Base-by-base conservation (phyloP, 2,888 invertebrate genomes). In the Philopedon plagiatum region DNA sequence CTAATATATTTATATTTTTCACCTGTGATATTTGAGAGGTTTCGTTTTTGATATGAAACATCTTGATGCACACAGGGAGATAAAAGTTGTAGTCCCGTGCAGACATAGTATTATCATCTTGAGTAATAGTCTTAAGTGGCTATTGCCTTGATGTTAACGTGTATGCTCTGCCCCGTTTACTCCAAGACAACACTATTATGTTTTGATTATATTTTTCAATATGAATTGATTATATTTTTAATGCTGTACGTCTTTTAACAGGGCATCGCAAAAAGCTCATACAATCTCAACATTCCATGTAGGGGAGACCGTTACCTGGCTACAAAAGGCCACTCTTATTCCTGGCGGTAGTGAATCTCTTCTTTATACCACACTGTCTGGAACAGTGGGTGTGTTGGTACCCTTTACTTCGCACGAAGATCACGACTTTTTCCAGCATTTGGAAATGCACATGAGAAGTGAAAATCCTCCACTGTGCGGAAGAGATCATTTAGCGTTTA, bases 391-490 rank as follows among this genome's bases (percentile, higher is more conserved):
- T 0, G 96, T 97, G 5, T 88, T 98, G 39, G 93, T 98, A 18
- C 97, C 98, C 0, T 98, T 98, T 82, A 96, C 97, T 0, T 96
- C 96, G 15, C 92, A 96, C 79, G 98, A 99, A 87, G 99, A 99
- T 85, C 98, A 97, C 80, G 99, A 99, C 84, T 99, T 99, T 85
- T 99, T 99, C 88, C 98, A 99, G 83, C 98, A 99, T 87, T 87
- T 99, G 75, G 99, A 99, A 86, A 99, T 99, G 99, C 98, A 99
- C 85, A 97, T 99, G 97, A 89, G 99, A 61, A 95, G 97, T 76
- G 99, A 99, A 85, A 94, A 98, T 86, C 91, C 97, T 0, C 98
- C 99, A 0, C 86, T 99, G 0, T 98, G 98, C 86, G 99, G 99
- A 0, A 89, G 99, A 18, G 99, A 99, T 86, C 99, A 99, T 85